These are phyloP conservation scores for Pungitius pungitius DNA, from an alignment of 2,113 vertebrate genomes.

Conservation along the genomic window DNA sequence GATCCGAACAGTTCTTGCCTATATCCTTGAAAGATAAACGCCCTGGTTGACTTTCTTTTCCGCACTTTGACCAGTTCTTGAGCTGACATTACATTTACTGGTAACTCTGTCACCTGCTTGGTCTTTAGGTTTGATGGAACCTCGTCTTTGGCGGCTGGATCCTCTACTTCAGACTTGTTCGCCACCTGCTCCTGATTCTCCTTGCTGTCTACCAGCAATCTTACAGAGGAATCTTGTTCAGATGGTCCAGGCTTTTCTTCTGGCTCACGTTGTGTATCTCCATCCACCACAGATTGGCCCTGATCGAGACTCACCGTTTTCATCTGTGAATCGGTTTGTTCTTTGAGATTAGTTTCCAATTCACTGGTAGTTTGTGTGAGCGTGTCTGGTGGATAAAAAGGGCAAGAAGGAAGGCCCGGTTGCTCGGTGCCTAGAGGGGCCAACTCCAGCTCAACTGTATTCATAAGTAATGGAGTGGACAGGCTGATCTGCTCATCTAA, in stretches of 20 bases:
- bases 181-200: slow-evolving; percentile 5
- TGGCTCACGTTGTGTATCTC: not conserved
- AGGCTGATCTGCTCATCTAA: slow-evolving; percentile 22
- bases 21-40: slow-evolving; percentile 64
- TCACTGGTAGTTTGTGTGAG: slow-evolving; percentile 31
- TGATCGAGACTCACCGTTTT: slow-evolving; percentile 35
- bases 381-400: slow-evolving; percentile 34
- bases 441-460: slow-evolving; percentile 54
- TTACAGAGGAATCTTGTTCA: slow-evolving; percentile 31
- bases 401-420: slow-evolving; percentile 34
- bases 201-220: slow-evolving; percentile 13
- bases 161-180: slow-evolving; percentile 6
- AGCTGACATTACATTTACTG: slow-evolving; percentile 72
- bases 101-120: slow-evolving; percentile 49
- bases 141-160: slow-evolving; percentile 21
- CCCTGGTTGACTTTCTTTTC: slow-evolving; percentile 69
- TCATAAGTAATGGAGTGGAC: slow-evolving; percentile 20
- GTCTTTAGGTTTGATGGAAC: slow-evolving; percentile 15
- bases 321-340: slow-evolving; percentile 21
- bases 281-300: slow-evolving; percentile 10
- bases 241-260: slow-evolving; percentile 8
- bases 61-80: slow-evolving; percentile 77
- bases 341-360: slow-evolving; percentile 24
- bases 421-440: slow-evolving; percentile 47
- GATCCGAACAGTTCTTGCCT: slow-evolving; percentile 61